These are phyloP conservation scores for Ephydatia muelleri DNA, from an alignment of 37 sponge, comb jelly and placozoan genomes.

Conservation along the genomic window DNA sequence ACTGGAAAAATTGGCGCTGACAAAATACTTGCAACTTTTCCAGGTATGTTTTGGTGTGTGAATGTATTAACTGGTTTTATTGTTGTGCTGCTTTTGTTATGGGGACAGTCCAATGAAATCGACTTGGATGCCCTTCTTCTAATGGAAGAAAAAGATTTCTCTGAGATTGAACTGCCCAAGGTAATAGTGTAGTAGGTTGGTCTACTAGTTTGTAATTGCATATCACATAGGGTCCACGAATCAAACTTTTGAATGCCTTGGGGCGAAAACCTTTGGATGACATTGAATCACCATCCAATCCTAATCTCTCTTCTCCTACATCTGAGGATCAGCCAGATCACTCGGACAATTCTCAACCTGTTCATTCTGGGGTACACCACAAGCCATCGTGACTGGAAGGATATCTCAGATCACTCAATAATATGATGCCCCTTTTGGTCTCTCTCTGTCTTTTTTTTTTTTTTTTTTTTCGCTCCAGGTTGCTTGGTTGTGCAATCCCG, in stretches of 20 bases:
- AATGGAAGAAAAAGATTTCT: slow-evolving; percentile 86
- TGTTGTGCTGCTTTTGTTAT: too few relatives aligned
- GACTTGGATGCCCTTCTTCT: slow-evolving; percentile 81
- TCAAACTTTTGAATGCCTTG: slow-evolving; percentile 24
- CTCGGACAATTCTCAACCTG: not conserved
- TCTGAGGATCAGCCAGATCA: not conserved
- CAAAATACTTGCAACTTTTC: slow-evolving; percentile 59
- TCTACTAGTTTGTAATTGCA: too few relatives aligned
- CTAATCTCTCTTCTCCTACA: not conserved
- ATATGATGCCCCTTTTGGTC: not conserved
- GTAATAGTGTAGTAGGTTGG: slow-evolving; percentile 20
- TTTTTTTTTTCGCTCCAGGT: slow-evolving; percentile 1
- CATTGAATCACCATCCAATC: not conserved
- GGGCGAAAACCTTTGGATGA: slow-evolving; percentile 13
- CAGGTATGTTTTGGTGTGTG: too few relatives aligned
- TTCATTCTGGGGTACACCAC: not conserved
- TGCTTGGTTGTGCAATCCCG: not conserved
- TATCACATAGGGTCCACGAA: slow-evolving; percentile 25
- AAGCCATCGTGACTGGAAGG: not conserved
- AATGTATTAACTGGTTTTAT: too few relatives aligned
- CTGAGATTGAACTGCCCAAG: slow-evolving; percentile 81
- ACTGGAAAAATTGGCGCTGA: slow-evolving; percentile 52
- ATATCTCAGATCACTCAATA: not conserved
- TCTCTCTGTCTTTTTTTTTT: not conserved
- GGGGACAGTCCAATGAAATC: slow-evolving; percentile 81